Conservation (phyloP, 2,888 invertebrate species). For the Eucriotettix oculatus region DNA sequence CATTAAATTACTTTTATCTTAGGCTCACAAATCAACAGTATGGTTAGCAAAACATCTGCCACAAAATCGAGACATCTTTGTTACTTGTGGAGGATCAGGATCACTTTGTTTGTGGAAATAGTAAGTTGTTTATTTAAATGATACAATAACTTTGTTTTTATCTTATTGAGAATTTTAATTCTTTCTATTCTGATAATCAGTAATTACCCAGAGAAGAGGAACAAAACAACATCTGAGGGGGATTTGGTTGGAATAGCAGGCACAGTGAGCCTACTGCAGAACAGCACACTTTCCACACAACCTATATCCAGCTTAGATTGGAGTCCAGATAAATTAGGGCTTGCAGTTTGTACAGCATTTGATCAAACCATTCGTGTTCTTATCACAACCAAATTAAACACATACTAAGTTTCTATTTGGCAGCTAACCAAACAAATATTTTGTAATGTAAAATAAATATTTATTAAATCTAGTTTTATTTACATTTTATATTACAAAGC, state of each 20-base stretch:
- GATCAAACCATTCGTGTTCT: slow-evolving; percentile 79
- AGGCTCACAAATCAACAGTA: slow-evolving; percentile 59
- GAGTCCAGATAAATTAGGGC: slow-evolving; percentile 77
- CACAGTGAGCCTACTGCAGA: slow-evolving; percentile 56
- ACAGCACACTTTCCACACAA: slow-evolving; percentile 65
- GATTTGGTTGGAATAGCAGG: slow-evolving; percentile 60
- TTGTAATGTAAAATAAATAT: too few relatives aligned
- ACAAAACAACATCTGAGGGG: slow-evolving; percentile 52
- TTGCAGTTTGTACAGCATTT: slow-evolving; percentile 78
- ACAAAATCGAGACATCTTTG: slow-evolving; percentile 84
- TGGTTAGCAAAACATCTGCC: slow-evolving; percentile 82
- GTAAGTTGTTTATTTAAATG: slow-evolving; percentile 34
- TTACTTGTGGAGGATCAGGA: slow-evolving; percentile 80
- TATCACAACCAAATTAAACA: slow-evolving; percentile 72
- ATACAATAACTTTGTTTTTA: background rate
- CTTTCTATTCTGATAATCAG: slow-evolving; percentile 23
- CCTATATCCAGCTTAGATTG: slow-evolving; percentile 83
- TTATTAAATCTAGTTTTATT: too few relatives aligned
- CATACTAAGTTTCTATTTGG: background rate
- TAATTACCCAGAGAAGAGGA: slow-evolving; percentile 64
- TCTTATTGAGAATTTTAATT: slow-evolving; percentile 1
- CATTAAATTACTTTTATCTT: slow-evolving; percentile 4
- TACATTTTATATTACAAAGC: too few relatives aligned
- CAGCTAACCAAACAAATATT: too few relatives aligned
- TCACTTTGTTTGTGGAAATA: slow-evolving; percentile 92